These are phyloP conservation scores for Poecilobothrus nobilitatus DNA, from an alignment of 2,888 invertebrate genomes.

Conservation along the genomic window DNA sequence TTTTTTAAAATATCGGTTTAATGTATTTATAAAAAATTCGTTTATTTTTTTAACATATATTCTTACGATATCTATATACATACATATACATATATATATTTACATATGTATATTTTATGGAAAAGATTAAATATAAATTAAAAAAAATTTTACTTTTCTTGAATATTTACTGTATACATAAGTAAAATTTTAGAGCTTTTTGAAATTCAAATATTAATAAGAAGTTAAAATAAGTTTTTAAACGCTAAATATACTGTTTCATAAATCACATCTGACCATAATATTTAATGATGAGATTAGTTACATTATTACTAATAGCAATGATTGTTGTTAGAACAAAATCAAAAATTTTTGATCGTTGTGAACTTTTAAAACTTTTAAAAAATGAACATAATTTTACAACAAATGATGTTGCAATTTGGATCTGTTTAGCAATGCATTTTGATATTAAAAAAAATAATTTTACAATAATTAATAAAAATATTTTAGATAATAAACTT, in stretches of 20 bases:
- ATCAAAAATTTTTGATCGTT: slow-evolving; percentile 54
- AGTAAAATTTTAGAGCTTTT: no score
- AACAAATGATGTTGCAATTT: slow-evolving; percentile 47
- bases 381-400: slow-evolving; percentile 48
- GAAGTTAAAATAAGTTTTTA: no score
- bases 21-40: no score
- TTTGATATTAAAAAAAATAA: not conserved
- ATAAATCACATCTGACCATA: not conserved
- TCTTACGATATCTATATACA: no score
- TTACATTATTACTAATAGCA: no score
- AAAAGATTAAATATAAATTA: not conserved
- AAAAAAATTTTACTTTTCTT: not conserved
- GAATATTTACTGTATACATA: no score
- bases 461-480: not conserved
- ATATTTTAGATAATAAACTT: slow-evolving; percentile 50
- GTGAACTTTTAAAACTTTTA: slow-evolving; percentile 60
- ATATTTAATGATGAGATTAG: not conserved
- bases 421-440: slow-evolving; percentile 65
- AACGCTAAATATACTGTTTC: not conserved
- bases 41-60: no score
- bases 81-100: no score
- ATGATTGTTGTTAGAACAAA: slow-evolving; percentile 8
- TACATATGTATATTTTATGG: no score
- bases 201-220: no score
- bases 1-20: no score